phyloP scores from a whole-genome alignment of 2,888 invertebrate species.

The Cremastobaeus sp. region DNA sequence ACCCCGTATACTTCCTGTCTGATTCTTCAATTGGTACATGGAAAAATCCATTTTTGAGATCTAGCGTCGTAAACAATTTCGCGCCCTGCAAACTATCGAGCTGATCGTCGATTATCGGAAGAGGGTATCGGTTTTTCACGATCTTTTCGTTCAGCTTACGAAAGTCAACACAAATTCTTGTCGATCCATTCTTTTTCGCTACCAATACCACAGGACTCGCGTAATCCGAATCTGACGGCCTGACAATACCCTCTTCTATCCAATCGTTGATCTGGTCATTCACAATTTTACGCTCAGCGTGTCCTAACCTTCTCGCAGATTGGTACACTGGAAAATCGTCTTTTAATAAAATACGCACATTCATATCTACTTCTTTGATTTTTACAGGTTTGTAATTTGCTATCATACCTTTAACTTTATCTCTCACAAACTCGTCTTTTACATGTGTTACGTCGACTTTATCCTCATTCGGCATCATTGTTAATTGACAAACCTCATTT shows the following conservation, averaged over 20 bases:
- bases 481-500: not conserved
- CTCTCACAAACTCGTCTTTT: constrained; percentile 1
- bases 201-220: constrained; percentile 69
- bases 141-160: constrained; percentile 71
- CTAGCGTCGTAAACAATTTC: constrained; percentile 60
- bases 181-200: constrained; percentile 64
- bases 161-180: constrained; percentile 74
- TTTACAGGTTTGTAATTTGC: constrained; percentile 14
- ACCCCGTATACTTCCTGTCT: constrained; percentile 33
- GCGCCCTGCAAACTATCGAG: constrained; percentile 32
- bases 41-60: constrained; percentile 22
- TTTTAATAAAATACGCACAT: constrained; percentile 66
- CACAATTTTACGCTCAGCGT: constrained; percentile 59
- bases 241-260: constrained; percentile 68
- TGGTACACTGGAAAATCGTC: constrained; percentile 67
- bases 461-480: not conserved
- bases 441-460: constrained; percentile 37
- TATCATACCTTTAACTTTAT: not conserved
- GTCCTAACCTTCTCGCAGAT: constrained; percentile 64
- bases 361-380: constrained; percentile 59
- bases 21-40: constrained; percentile 30
- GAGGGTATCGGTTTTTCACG: constrained; percentile 58
- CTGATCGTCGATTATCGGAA: constrained; percentile 58
- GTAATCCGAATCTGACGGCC: constrained; percentile 69
- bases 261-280: constrained; percentile 67